Base-by-base conservation (phyloP, 2,113 vertebrate genomes). In the Prietella phreatophila region DNA sequence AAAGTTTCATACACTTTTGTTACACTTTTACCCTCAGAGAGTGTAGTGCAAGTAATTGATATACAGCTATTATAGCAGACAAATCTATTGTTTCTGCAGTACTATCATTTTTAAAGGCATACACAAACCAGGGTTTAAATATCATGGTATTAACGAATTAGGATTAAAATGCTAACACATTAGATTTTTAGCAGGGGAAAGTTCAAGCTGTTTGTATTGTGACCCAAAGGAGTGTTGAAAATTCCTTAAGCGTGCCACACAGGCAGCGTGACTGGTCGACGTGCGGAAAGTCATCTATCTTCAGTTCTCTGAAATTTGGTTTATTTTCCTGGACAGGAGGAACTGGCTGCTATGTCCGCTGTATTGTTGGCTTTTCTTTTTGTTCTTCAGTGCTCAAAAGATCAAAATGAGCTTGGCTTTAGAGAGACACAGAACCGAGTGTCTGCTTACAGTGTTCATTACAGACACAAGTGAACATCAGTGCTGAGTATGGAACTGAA, bases 361-460 rank as follows among this genome's bases (percentile, higher is more conserved):
- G 80, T 39, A 82, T 82, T 60, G 56, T 60, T 82, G 80, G 80
- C 55, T 33, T 82, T 81, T 58, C 50, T 81, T 82, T 82, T 61
- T 42, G 80, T 82, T 82, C 56, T 61, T 20, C 30, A 60, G 25
- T 58, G 33, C 55, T 82, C 9, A 60, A 82, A 60, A 82, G 79
- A 82, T 82, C 50, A 60, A 82, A 58, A 82, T 82, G 30, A 60
- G n/a, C 4, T 0, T 6, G 20, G 80, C 33, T 82, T 82, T 25
- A 11, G 33, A 13, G 1, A 60, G 53, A 2, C 79, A 36, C 79
- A 58, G 6, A 60, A 60, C 30, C 0, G 9, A 56, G 9, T 19
- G 47, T 79, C 27, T 81, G 50, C 15, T 56, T 33, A 76, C 5
- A 78, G 11, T 13, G 27, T 42, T 75, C 20, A 17, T 55, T 30